phyloP scores from a whole-genome alignment of 2,888 invertebrate species.

The Caenorhabditis uteleia region DNA sequence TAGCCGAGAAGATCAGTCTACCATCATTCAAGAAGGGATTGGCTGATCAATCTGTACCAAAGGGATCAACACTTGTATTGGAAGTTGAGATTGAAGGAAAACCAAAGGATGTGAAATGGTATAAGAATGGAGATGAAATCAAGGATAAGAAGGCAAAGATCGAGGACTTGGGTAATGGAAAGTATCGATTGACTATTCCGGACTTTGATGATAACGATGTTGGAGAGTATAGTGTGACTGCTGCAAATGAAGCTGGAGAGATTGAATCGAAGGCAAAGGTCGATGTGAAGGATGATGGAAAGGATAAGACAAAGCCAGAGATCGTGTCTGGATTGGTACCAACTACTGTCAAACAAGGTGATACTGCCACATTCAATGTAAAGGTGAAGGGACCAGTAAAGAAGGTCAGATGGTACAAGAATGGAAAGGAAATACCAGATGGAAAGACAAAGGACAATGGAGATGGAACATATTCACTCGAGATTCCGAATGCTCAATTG shows the following conservation, averaged over 20 bases:
- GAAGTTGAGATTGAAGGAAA: constrained; percentile 65
- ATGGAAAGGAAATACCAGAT: constrained; percentile 68
- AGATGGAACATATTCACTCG: constrained; percentile 53
- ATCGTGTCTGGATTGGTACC: constrained; percentile 79
- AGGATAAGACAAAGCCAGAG: constrained; percentile 52
- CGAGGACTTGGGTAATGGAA: constrained; percentile 63
- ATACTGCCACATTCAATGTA: constrained; percentile 78
- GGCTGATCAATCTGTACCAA: constrained; percentile 69
- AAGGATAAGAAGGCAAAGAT: constrained; percentile 43
- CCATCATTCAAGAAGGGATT: constrained; percentile 59
- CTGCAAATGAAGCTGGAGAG: constrained; percentile 69
- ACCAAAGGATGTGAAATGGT: constrained; percentile 83
- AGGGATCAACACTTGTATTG: constrained; percentile 46
- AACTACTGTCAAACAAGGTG: constrained; percentile 80
- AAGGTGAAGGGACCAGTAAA: constrained; percentile 83
- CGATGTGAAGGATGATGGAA: constrained; percentile 34
- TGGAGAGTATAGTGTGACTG: constrained; percentile 68
- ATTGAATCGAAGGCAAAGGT: constrained; percentile 59
- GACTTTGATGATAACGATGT: constrained; percentile 66
- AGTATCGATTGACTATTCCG: constrained; percentile 62
- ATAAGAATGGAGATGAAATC: constrained; percentile 59
- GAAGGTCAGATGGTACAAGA: constrained; percentile 75
- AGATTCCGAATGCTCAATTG: constrained; percentile 52
- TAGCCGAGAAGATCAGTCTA: constrained; percentile 82
- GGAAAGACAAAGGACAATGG: constrained; percentile 61